Conservation (phyloP, 1,140 invertebrate species). For the Drosophila repleta region DNA sequence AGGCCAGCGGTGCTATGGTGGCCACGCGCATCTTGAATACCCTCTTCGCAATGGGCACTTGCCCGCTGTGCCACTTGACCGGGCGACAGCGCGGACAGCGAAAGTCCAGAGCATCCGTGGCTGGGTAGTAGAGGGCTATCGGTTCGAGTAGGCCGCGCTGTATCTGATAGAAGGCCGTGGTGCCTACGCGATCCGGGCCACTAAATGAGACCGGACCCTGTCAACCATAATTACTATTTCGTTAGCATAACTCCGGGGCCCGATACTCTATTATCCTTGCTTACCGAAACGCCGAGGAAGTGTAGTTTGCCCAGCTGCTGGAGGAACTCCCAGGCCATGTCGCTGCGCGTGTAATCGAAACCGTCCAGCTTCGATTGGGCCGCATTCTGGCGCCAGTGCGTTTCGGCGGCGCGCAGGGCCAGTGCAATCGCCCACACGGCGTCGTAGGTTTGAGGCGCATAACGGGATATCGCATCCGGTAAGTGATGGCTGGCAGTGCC, state of each 20-base stretch:
- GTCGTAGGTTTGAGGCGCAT: slow-evolving; percentile 92
- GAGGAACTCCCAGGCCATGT: slow-evolving; percentile 88
- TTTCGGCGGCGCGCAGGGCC: slow-evolving; percentile 84
- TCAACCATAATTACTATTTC: not conserved
- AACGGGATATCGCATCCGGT: slow-evolving; percentile 86
- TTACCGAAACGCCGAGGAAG: slow-evolving; percentile 93
- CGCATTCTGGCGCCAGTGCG: slow-evolving; percentile 71
- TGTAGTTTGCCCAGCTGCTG: slow-evolving; percentile 89
- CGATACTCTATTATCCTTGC: slow-evolving; percentile 52
- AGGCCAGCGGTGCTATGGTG: slow-evolving; percentile 90
- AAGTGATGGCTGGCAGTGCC: slow-evolving; percentile 47
- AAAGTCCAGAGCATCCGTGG: slow-evolving; percentile 87
- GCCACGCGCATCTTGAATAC: slow-evolving; percentile 89
- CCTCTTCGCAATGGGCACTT: slow-evolving; percentile 90
- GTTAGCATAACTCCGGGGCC: not conserved
- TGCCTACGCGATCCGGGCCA: slow-evolving; percentile 92
- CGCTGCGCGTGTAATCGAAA: slow-evolving; percentile 89
- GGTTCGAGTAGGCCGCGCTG: slow-evolving; percentile 89
- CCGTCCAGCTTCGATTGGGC: slow-evolving; percentile 85
- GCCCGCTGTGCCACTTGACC: slow-evolving; percentile 90
- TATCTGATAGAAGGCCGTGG: slow-evolving; percentile 93
- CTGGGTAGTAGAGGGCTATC: slow-evolving; percentile 91
- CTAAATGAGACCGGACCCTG: slow-evolving; percentile 94
- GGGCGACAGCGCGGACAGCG: slow-evolving; percentile 88
- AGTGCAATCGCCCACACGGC: slow-evolving; percentile 94